Evolutionary conservation across 2,888 invertebrate species (phyloP).

Genomic region (Mellilla xanthometata): DNA sequence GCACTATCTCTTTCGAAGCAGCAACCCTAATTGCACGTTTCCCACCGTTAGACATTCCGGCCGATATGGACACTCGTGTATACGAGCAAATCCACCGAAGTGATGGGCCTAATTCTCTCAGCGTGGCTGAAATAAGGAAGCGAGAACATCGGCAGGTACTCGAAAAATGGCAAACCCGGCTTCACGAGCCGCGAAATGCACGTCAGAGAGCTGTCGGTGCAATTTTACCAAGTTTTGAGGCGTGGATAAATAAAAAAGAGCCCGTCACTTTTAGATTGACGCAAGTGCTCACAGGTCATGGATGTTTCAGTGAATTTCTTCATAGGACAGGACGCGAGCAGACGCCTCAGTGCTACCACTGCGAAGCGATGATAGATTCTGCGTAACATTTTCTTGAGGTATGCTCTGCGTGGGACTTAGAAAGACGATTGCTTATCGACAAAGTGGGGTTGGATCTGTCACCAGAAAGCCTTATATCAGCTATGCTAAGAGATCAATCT

Average conservation of each 20-base stretch:
- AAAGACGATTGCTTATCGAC: too few species aligned
- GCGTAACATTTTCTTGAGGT: too few species aligned
- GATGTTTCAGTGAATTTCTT: neutral
- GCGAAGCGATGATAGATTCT: too few species aligned
- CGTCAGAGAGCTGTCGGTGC: neutral
- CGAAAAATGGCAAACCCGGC: neutral
- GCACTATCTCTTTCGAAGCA: conserved; percentile 2
- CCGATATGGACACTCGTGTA: neutral
- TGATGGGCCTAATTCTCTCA: neutral
- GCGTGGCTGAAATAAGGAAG: neutral
- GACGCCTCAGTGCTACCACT: too few species aligned
- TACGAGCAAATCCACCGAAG: neutral
- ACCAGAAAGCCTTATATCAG: too few species aligned
- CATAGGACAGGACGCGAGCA: neutral
- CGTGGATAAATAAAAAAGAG: neutral
- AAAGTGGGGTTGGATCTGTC: too few species aligned
- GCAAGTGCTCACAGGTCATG: neutral
- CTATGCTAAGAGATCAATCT: too few species aligned
- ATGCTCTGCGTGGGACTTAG: too few species aligned
- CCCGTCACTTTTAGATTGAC: neutral
- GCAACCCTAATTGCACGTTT: neutral
- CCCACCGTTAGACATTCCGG: neutral
- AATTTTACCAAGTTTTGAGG: neutral
- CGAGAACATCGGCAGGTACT: neutral
- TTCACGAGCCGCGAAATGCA: neutral